These are phyloP conservation scores for Phrynosoma blainvillii DNA, from an alignment of 2,113 vertebrate genomes.

Conservation along the genomic window DNA sequence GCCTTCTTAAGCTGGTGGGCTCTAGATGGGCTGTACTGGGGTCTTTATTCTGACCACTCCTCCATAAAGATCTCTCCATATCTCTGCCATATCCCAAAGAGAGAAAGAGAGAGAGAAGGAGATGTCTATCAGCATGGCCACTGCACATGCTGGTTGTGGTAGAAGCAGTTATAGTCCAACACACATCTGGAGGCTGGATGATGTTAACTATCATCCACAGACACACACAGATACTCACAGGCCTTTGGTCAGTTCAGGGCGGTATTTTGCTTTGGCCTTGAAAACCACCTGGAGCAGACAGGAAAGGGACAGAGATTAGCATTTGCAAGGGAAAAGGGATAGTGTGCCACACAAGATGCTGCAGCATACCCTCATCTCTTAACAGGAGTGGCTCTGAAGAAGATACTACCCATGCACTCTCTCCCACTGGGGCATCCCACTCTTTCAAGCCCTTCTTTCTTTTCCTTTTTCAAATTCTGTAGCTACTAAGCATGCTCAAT, in stretches of 20 bases:
- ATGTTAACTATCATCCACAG: not conserved
- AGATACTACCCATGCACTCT: not conserved
- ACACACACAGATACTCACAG: conserved; percentile 76
- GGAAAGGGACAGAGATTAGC: not conserved
- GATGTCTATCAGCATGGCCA: too few species aligned
- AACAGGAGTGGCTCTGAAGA: not conserved
- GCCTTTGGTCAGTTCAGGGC: conserved; percentile 73
- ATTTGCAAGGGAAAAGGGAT: too few species aligned
- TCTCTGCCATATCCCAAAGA: too few species aligned
- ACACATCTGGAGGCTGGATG: too few species aligned
- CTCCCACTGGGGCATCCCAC: not conserved
- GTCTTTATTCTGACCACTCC: too few species aligned
- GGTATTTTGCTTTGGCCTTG: conserved; percentile 80
- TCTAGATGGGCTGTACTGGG: too few species aligned
- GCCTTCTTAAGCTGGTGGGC: too few species aligned
- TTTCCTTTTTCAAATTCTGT: not conserved
- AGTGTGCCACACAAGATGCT: not conserved
- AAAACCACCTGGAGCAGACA: conserved; percentile 79
- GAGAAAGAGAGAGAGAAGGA: too few species aligned
- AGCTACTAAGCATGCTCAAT: not conserved
- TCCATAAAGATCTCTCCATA: too few species aligned
- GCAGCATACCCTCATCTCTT: not conserved
- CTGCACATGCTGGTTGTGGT: too few species aligned
- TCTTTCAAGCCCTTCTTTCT: not conserved
- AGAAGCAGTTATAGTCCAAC: too few species aligned